These are phyloP conservation scores for Nasonia oneida DNA, from an alignment of 2,888 invertebrate species.

Conservation along the genomic window DNA sequence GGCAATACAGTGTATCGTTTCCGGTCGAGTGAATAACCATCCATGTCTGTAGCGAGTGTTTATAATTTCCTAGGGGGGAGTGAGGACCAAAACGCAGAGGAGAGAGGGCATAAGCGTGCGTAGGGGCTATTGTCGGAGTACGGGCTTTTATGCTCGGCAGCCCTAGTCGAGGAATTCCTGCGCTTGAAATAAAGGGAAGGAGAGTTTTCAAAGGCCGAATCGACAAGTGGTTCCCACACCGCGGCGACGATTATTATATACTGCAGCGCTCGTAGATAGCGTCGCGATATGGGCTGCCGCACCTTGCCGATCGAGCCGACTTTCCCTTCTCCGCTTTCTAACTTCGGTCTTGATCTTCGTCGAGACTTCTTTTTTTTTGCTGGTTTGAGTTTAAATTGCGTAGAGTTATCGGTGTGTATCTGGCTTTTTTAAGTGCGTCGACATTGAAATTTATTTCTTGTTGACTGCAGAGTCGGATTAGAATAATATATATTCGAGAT, in stretches of 20 bases:
- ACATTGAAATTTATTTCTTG: too few species aligned
- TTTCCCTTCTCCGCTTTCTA: neutral
- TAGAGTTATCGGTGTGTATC: too few species aligned
- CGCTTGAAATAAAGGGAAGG: constrained; percentile 48
- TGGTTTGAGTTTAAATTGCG: too few species aligned
- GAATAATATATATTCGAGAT: too few species aligned
- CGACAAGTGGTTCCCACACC: constrained; percentile 78
- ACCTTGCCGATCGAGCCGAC: constrained; percentile 67
- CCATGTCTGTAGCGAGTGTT: constrained; percentile 49
- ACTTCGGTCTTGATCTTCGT: neutral
- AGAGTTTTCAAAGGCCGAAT: constrained; percentile 57
- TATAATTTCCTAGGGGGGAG: neutral
- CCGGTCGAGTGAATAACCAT: constrained; percentile 77
- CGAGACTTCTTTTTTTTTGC: neutral
- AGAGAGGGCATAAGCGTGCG: constrained; percentile 23
- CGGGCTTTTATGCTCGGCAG: constrained; percentile 42
- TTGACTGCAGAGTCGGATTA: too few species aligned
- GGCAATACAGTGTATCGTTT: constrained; percentile 76
- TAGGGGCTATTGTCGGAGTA: constrained; percentile 60
- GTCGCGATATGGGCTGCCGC: constrained; percentile 66
- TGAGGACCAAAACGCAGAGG: neutral
- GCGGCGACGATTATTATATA: constrained; percentile 61
- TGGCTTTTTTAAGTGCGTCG: too few species aligned
- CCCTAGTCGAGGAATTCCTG: constrained; percentile 52
- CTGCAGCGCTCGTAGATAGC: neutral